Percentiles rank a stretch among this genome's conserved stretches.
Conservation (phyloP, 2,888 invertebrate species). For the Hypsopygia costalis region DNA sequence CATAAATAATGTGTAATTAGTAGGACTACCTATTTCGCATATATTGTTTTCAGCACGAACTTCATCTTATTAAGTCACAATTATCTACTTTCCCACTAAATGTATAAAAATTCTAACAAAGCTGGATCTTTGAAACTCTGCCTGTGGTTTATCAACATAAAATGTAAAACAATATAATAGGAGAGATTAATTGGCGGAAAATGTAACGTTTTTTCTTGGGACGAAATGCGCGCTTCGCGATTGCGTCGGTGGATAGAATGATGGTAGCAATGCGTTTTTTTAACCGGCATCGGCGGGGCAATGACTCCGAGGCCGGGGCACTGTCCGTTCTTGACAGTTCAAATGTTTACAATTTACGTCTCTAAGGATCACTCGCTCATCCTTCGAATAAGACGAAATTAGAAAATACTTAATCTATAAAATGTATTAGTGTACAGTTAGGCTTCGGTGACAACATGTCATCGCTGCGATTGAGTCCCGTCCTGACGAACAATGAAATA, state of each 20-base stretch:
- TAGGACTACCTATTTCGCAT: neutral
- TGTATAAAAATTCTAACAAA: no score
- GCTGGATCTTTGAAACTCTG: no score
- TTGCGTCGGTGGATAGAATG: slow-evolving; percentile 56
- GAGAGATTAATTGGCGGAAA: slow-evolving; percentile 18
- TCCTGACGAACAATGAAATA: slow-evolving; percentile 5
- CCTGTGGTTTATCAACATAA: no score
- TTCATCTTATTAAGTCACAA: no score
- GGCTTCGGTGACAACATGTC: neutral
- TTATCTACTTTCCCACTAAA: no score
- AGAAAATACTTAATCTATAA: slow-evolving; percentile 3
- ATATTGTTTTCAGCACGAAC: no score
- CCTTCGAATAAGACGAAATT: slow-evolving; percentile 3
- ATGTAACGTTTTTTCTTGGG: slow-evolving; percentile 34
- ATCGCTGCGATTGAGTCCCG: neutral
- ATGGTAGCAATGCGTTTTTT: slow-evolving; percentile 72
- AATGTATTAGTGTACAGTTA: neutral
- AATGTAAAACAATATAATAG: neutral
- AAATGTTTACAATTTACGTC: slow-evolving; percentile 74
- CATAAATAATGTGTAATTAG: slow-evolving; percentile 2
- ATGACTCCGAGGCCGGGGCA: slow-evolving; percentile 72
- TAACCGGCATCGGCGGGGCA: slow-evolving; percentile 73
- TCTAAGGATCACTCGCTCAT: slow-evolving; percentile 56
- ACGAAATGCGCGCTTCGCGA: slow-evolving; percentile 44
- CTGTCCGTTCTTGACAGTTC: slow-evolving; percentile 80